Evolutionary conservation across 2,888 invertebrate genomes (phyloP).

Genomic region (Deroplatys truncata): DNA sequence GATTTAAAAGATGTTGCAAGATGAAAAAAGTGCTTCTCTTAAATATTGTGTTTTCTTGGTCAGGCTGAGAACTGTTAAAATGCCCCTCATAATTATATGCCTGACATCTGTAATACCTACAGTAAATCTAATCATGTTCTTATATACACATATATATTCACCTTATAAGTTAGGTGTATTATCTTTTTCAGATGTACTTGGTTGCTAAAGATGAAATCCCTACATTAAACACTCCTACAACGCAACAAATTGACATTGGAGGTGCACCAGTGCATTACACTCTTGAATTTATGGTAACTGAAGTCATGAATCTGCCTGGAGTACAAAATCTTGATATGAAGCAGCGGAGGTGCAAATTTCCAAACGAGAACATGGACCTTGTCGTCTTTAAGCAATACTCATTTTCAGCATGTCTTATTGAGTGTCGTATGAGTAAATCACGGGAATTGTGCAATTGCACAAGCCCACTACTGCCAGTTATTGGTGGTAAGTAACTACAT

Average conservation of each 20-base stretch:
- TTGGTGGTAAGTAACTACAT: slow-evolving; percentile 48
- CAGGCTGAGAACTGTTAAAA: no score
- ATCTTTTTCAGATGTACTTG: background rate
- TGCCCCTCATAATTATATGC: no score
- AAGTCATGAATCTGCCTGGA: background rate
- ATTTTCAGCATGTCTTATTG: background rate
- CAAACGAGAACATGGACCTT: background rate
- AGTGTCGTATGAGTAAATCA: slow-evolving; percentile 53
- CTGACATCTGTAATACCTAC: no score
- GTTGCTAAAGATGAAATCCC: background rate
- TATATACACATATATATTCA: no score
- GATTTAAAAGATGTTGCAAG: no score
- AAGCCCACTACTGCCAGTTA: slow-evolving; percentile 66
- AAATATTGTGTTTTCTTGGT: no score
- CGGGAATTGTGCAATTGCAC: slow-evolving; percentile 59
- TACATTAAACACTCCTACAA: background rate
- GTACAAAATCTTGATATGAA: background rate
- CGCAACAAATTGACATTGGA: background rate
- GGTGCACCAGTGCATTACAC: background rate
- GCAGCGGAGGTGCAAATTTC: background rate
- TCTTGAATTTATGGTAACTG: background rate
- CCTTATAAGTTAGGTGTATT: background rate
- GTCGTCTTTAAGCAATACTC: background rate
- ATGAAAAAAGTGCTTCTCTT: no score
- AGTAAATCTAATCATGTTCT: no score